Conservation (phyloP, 1,140 invertebrate genomes). For the Drosophila lowei region DNA sequence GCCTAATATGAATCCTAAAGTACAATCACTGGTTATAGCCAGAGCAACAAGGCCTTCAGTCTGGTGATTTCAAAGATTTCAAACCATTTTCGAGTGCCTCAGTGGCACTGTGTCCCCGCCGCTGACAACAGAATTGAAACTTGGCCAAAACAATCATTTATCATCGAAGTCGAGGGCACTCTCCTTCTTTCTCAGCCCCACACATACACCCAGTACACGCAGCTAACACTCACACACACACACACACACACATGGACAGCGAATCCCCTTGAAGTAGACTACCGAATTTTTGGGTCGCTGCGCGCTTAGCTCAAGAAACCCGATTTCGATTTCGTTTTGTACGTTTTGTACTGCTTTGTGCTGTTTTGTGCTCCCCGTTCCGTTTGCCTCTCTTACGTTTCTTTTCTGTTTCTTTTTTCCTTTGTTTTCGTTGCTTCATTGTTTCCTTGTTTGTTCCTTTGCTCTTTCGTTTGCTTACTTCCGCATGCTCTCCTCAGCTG, state of each 20-base stretch:
- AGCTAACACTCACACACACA: slow-evolving; percentile 10
- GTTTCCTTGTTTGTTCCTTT: slow-evolving; percentile 37
- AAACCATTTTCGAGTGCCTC: too few species aligned
- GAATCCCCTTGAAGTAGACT: slow-evolving; percentile 57
- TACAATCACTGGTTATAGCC: too few species aligned
- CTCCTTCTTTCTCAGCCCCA: neutral
- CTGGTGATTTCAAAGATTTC: too few species aligned
- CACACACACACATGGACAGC: slow-evolving; percentile 9
- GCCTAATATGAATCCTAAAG: too few species aligned
- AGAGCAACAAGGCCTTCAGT: too few species aligned
- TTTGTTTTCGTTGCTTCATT: slow-evolving; percentile 12
- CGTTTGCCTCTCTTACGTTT: too few species aligned
- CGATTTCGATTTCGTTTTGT: slow-evolving; percentile 7
- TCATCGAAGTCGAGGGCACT: slow-evolving; percentile 37
- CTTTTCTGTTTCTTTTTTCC: slow-evolving; percentile 15
- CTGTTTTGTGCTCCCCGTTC: too few species aligned
- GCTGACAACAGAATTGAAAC: slow-evolving; percentile 49
- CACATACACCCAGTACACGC: slow-evolving; percentile 15
- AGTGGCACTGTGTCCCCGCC: slow-evolving; percentile 9
- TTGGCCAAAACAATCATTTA: slow-evolving; percentile 71
- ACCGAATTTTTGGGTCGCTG: slow-evolving; percentile 50
- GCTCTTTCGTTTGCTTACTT: slow-evolving; percentile 42
- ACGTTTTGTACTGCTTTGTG: too few species aligned
- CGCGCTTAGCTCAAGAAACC: slow-evolving; percentile 31
- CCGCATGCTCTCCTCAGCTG: slow-evolving; percentile 38